phyloP scores from a whole-genome alignment of 2,797 vertebrate genomes.

The Tenualosa ilisha region DNA sequence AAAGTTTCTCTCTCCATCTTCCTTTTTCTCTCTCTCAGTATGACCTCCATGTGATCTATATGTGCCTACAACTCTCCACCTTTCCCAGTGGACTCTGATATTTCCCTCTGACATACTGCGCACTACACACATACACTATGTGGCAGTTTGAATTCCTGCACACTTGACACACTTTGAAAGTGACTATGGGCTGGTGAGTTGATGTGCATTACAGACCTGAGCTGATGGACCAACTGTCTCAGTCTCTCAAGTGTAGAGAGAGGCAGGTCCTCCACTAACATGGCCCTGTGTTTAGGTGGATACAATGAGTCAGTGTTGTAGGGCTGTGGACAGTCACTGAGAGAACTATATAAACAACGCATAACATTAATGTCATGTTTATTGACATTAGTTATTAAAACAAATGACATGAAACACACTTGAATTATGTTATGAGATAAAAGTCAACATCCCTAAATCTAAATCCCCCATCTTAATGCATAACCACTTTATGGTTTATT shows the following conservation, averaged over 20 bases:
- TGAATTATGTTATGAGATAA: background rate
- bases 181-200: background rate
- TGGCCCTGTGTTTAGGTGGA: background rate
- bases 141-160: slow-evolving; percentile 2
- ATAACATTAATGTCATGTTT: slow-evolving; percentile 5
- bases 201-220: background rate
- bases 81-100: background rate
- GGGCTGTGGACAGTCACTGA: background rate
- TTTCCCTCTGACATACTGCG: background rate
- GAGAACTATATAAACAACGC: background rate
- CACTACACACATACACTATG: slow-evolving; percentile 10
- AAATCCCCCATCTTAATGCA: too few relatives aligned
- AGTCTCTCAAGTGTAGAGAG: background rate
- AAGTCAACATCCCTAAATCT: slow-evolving; percentile 13
- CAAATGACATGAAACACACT: background rate
- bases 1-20: background rate
- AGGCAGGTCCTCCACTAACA: background rate
- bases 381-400: background rate
- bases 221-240: background rate
- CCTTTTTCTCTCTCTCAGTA: background rate
- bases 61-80: background rate
- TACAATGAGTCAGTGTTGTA: background rate
- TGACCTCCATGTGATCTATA: background rate
- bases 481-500: background rate
- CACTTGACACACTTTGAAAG: slow-evolving; percentile 5